Conservation (phyloP, 92 coral and sea anemone species). For the Epizoanthus scotinus region DNA sequence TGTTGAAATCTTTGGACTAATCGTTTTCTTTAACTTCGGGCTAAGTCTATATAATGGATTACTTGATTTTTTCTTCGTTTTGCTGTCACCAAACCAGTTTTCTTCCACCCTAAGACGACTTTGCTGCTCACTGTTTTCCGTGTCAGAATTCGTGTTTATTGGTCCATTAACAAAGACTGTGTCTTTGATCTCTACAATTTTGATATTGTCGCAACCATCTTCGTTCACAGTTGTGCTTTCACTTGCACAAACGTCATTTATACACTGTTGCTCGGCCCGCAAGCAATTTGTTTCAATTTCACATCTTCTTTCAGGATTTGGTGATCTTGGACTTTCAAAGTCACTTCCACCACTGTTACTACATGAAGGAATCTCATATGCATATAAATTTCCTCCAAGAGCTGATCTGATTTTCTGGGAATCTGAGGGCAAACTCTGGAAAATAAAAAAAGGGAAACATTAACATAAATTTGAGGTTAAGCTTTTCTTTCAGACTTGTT, state of each 20-base stretch:
- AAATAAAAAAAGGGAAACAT: not conserved
- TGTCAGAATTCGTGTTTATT: constrained; percentile 7
- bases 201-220: constrained; percentile 21
- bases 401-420: constrained; percentile 91
- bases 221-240: constrained; percentile 10
- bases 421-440: constrained; percentile 89
- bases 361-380: constrained; percentile 86
- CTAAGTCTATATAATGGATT: constrained; percentile 61
- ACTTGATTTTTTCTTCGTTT: constrained; percentile 47
- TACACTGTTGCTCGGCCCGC: constrained; percentile 24
- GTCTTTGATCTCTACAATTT: constrained; percentile 27
- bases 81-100: constrained; percentile 82
- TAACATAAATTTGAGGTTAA: not conserved
- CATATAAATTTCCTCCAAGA: constrained; percentile 86
- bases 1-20: constrained; percentile 62
- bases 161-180: constrained; percentile 26
- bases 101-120: constrained; percentile 68
- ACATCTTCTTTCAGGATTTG: constrained; percentile 37
- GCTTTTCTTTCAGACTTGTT: no score
- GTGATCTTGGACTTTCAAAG: constrained; percentile 32
- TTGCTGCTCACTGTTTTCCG: constrained; percentile 44
- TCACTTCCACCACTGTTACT: constrained; percentile 42
- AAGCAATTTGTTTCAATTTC: constrained; percentile 8
- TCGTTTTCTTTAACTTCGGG: constrained; percentile 59
- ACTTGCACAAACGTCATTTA: not conserved